A percentile compares a stretch with the other conserved stretches of the same genome.
These are phyloP conservation scores for Columba guinea DNA, from an alignment of 2,797 vertebrate species.

Conservation along the genomic window DNA sequence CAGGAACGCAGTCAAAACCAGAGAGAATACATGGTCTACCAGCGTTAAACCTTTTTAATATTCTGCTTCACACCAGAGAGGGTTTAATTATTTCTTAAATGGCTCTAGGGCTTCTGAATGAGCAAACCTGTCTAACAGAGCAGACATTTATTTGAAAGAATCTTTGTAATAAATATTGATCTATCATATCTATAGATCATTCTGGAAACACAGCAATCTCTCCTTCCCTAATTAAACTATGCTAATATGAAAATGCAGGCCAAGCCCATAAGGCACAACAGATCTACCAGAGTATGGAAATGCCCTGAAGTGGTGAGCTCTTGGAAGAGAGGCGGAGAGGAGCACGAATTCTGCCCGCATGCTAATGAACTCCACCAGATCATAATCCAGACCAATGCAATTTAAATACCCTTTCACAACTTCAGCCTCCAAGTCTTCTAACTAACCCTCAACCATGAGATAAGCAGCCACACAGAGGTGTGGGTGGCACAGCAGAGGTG, in stretches of 20 bases:
- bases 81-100: slow-evolving; percentile 44
- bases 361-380: slow-evolving; percentile 34
- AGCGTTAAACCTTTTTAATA: slow-evolving; percentile 39
- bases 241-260: not conserved
- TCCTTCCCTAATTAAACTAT: slow-evolving; percentile 30
- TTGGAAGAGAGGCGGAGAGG: not conserved
- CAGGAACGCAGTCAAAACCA: not conserved
- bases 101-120: not conserved
- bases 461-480: not conserved
- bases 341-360: not conserved
- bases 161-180: slow-evolving; percentile 17
- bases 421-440: slow-evolving; percentile 39
- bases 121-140: not conserved
- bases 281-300: slow-evolving; percentile 5
- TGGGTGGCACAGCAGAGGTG: not conserved
- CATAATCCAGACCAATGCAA: slow-evolving; percentile 19
- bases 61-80: slow-evolving; percentile 13
- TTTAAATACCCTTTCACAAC: slow-evolving; percentile 48
- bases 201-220: slow-evolving; percentile 12
- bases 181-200: not conserved
- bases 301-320: not conserved
- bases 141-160: not conserved
- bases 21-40: not conserved
- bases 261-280: not conserved
- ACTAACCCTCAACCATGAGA: slow-evolving; percentile 28